Conservation (phyloP, 2,113 vertebrate genomes). For the Xiphias gladius region DNA sequence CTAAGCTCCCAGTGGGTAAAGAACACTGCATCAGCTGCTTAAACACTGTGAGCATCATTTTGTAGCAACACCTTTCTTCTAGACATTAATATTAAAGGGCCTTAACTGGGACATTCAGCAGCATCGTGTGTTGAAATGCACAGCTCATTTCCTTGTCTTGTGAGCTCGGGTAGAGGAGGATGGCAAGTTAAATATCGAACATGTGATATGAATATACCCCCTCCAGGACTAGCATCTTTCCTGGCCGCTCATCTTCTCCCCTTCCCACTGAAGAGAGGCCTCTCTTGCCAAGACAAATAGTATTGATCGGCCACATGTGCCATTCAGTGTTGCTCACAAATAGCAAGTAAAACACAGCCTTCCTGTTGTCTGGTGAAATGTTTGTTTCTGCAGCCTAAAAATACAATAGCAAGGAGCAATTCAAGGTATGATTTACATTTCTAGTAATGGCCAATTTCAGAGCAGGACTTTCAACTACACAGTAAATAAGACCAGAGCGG, state of each 20-base stretch:
- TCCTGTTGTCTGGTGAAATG: constrained; percentile 29
- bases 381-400: constrained; percentile 22
- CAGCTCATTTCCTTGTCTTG: constrained; percentile 71
- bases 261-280: constrained; percentile 23
- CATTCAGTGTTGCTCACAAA: constrained; percentile 34
- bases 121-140: constrained; percentile 53
- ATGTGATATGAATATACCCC: constrained; percentile 52
- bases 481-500: constrained; percentile 27
- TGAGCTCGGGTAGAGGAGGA: constrained; percentile 42
- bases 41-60: constrained; percentile 70
- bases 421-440: constrained; percentile 15
- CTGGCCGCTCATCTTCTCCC: constrained; percentile 21
- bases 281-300: constrained; percentile 40
- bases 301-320: constrained; percentile 44
- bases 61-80: constrained; percentile 71
- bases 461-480: constrained; percentile 14
- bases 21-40: constrained; percentile 74
- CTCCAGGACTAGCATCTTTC: constrained; percentile 32
- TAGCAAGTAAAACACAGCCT: constrained; percentile 23
- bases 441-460: constrained; percentile 5
- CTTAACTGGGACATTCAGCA: constrained; percentile 74
- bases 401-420: constrained; percentile 33
- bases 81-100: constrained; percentile 79
- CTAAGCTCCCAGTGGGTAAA: constrained; percentile 71
- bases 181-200: constrained; percentile 60